phyloP scores from a whole-genome alignment of 2,797 vertebrate genomes.

The Cetoscarus ocellatus region DNA sequence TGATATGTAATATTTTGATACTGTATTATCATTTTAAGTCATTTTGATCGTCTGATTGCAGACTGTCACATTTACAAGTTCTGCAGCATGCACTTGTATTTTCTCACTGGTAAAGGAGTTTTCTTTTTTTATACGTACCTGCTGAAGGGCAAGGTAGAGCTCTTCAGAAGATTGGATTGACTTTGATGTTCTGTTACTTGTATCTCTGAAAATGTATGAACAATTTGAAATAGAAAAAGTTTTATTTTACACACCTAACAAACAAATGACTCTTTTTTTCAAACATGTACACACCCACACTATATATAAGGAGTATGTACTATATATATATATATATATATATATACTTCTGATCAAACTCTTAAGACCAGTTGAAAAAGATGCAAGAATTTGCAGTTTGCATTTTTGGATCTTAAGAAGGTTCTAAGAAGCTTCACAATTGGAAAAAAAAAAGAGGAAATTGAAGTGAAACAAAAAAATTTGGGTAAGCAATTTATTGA shows the following conservation, averaged over 20 bases:
- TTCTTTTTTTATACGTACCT: constrained; percentile 62
- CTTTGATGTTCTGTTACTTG: constrained; percentile 76
- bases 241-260: constrained; percentile 77
- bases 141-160: constrained; percentile 63
- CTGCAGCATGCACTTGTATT: constrained; percentile 86
- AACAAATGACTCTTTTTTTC: constrained; percentile 48
- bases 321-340: too few species aligned
- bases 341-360: background rate
- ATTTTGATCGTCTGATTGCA: constrained; percentile 84
- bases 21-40: constrained; percentile 83
- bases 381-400: too few species aligned
- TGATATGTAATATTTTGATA: constrained; percentile 88
- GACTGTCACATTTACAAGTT: constrained; percentile 78
- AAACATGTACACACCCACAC: background rate
- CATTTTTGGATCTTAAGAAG: too few species aligned
- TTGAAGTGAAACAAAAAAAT: too few species aligned
- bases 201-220: constrained; percentile 78
- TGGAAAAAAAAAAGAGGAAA: too few species aligned
- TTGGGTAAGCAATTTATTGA: too few species aligned
- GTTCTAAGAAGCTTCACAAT: too few species aligned
- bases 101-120: constrained; percentile 70
- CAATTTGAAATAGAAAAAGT: constrained; percentile 77
- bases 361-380: too few species aligned
- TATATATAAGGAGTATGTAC: background rate
- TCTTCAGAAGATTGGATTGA: constrained; percentile 68